Evolutionary conservation across 2,797 vertebrate genomes (phyloP).

Genomic region (Lacerta viridis): DNA sequence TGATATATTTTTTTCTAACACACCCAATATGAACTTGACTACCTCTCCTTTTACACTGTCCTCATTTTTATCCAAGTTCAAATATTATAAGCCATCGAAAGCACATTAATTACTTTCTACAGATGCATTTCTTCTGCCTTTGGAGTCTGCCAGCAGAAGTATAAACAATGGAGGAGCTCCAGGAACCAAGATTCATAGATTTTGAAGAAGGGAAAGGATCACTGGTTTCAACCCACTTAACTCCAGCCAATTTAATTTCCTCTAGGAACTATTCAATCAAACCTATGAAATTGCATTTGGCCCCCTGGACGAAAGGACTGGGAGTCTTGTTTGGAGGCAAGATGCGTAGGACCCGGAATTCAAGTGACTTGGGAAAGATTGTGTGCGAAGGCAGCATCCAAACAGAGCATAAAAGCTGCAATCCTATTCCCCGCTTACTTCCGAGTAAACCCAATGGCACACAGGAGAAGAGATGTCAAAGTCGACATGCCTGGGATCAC

Average conservation of each 20-base stretch:
- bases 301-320: neutral
- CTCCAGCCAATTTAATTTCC: conserved; percentile 15
- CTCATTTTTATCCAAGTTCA: neutral
- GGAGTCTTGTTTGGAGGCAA: neutral
- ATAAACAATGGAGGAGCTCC: conserved; percentile 7
- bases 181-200: conserved; percentile 10
- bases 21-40: neutral
- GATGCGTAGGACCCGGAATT: neutral
- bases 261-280: conserved; percentile 16
- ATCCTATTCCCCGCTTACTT: neutral
- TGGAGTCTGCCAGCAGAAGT: neutral
- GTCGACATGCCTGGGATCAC: neutral
- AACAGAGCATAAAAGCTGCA: neutral
- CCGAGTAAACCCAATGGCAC: neutral
- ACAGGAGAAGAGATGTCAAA: neutral
- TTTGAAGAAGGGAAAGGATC: conserved; percentile 13
- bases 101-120: neutral
- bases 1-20: too few species aligned
- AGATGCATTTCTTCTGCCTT: neutral
- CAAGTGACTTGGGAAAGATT: neutral
- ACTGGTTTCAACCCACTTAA: conserved; percentile 8
- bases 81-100: neutral
- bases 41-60: neutral
- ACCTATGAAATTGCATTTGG: neutral
- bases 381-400: neutral